Conservation (phyloP, 64 coral and sea anemone species). For the Montipora sp. region DNA sequence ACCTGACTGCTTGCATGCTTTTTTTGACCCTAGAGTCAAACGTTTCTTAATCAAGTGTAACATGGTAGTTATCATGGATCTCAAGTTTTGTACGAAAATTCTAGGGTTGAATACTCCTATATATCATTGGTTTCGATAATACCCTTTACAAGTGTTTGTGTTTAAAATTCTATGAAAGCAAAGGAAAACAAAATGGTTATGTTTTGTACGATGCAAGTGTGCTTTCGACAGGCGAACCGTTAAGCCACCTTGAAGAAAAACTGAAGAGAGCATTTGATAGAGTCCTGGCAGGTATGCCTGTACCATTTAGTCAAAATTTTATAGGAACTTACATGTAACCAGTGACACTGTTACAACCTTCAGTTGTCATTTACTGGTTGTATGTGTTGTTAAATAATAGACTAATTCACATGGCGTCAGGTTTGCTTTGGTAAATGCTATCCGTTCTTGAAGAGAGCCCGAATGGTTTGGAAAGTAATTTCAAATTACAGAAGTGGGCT, state of each 20-base stretch:
- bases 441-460: not conserved
- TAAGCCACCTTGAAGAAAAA: not conserved
- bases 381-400: constrained; percentile 4
- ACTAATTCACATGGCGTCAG: not conserved
- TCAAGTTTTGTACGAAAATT: not conserved
- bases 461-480: not conserved
- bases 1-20: not conserved
- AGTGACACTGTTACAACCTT: not conserved
- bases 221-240: not conserved
- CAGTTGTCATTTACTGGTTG: not conserved
- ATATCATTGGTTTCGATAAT: not conserved
- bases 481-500: not conserved
- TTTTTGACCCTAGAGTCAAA: not conserved
- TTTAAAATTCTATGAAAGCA: not conserved
- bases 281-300: not conserved
- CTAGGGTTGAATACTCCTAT: not conserved
- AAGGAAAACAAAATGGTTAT: not conserved
- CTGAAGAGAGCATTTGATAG: not conserved
- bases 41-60: not conserved
- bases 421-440: not conserved
- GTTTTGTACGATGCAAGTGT: not conserved
- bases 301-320: not conserved
- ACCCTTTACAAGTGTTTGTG: not conserved
- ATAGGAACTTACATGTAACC: not conserved
- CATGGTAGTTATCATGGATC: not conserved